A percentile compares a stretch with the other conserved stretches of the same genome.
phyloP scores from a whole-genome alignment of 1,140 invertebrate genomes.

The Melipona quadrifasciata region DNA sequence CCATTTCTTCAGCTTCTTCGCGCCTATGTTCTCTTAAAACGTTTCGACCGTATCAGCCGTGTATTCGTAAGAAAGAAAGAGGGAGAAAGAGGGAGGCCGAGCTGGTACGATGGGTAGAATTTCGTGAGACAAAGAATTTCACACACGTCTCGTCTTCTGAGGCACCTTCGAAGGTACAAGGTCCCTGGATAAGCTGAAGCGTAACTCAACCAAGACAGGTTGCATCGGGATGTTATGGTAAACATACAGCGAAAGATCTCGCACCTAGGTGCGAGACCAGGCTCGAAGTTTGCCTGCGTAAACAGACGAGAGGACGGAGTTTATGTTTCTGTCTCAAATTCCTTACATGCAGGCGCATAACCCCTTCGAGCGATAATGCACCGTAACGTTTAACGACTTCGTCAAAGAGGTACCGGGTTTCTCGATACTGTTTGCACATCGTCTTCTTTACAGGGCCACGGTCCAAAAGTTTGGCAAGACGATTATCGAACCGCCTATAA shows the following conservation, averaged over 20 bases:
- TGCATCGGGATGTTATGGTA: constrained; percentile 77
- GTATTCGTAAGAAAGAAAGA: neutral
- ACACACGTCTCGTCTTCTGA: constrained; percentile 55
- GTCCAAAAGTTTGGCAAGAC: constrained; percentile 68
- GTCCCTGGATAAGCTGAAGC: constrained; percentile 62
- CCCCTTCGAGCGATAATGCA: constrained; percentile 65
- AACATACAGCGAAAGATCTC: constrained; percentile 77
- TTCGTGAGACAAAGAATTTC: constrained; percentile 67
- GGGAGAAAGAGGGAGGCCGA: neutral
- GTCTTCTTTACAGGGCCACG: constrained; percentile 60
- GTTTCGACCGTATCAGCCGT: neutral
- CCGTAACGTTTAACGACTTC: constrained; percentile 71
- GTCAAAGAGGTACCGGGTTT: constrained; percentile 62
- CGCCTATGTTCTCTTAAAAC: constrained; percentile 18
- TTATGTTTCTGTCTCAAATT: constrained; percentile 79
- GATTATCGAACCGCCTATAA: constrained; percentile 64
- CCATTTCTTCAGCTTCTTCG: constrained; percentile 3
- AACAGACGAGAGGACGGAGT: constrained; percentile 72
- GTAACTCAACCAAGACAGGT: constrained; percentile 75
- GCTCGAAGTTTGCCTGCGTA: constrained; percentile 76
- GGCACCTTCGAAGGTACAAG: constrained; percentile 60
- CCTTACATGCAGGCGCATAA: constrained; percentile 68
- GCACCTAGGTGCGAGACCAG: constrained; percentile 81
- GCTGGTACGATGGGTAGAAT: constrained; percentile 33
- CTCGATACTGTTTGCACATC: constrained; percentile 51